These are phyloP conservation scores for Oreochromis mossambicus DNA, from an alignment of 2,797 vertebrate genomes.

Conservation along the genomic window DNA sequence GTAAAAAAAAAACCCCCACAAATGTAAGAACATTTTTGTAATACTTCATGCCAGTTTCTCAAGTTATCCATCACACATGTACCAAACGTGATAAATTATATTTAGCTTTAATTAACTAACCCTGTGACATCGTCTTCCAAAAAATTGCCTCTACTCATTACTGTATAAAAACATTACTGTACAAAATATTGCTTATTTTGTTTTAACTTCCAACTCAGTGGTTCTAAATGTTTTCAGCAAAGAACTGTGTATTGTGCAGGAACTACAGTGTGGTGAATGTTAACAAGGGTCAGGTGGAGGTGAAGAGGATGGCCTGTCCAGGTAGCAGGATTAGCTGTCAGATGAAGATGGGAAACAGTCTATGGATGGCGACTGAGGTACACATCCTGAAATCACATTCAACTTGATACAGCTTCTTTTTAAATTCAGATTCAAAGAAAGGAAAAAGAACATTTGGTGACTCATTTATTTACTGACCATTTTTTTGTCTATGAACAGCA, in stretches of 20 bases:
- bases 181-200: not conserved
- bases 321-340: constrained; percentile 89
- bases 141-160: not conserved
- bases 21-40: not conserved
- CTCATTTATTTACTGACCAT: not conserved
- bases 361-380: constrained; percentile 96
- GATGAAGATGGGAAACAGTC: constrained; percentile 84
- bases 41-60: not conserved
- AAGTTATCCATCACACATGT: not conserved
- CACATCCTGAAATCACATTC: not conserved
- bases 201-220: not conserved
- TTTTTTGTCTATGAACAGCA: not conserved
- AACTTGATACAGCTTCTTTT: rapidly evolving
- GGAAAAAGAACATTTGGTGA: not conserved
- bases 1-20: not conserved
- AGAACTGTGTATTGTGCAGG: constrained; percentile 57
- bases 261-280: constrained; percentile 94
- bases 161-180: not conserved
- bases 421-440: not conserved
- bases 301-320: constrained; percentile 85
- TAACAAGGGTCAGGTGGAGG: constrained; percentile 88
- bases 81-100: not conserved
- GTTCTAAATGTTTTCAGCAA: not conserved
- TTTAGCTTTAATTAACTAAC: not conserved
- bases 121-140: not conserved